Conservation (phyloP, 1,140 invertebrate genomes). For the Chlorops oryzae region DNA sequence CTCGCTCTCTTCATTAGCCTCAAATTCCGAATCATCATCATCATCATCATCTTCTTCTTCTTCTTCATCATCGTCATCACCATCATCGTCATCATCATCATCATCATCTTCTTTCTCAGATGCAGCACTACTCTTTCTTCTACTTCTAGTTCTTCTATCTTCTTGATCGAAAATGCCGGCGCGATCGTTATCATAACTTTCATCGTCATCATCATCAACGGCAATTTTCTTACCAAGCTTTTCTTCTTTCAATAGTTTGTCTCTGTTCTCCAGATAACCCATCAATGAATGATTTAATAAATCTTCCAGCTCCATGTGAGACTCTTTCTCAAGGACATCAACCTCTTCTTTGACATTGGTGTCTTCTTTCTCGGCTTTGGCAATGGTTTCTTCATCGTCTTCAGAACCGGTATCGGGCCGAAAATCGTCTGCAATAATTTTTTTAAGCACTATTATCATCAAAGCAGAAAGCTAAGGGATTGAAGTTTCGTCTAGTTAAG, state of each 20-base stretch:
- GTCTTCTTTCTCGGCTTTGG: conserved; percentile 78
- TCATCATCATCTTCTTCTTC: conserved; percentile 33
- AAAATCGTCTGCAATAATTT: conserved; percentile 63
- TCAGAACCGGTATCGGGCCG: conserved; percentile 66
- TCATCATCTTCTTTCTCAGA: too few relatives aligned
- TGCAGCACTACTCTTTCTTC: too few relatives aligned
- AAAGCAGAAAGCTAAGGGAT: neutral
- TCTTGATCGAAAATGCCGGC: too few relatives aligned
- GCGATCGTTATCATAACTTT: conserved; percentile 50
- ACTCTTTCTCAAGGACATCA: conserved; percentile 81
- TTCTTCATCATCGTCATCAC: conserved; percentile 28
- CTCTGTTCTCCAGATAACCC: conserved; percentile 68
- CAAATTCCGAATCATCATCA: conserved; percentile 59
- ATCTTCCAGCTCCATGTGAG: conserved; percentile 86
- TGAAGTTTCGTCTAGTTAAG: neutral
- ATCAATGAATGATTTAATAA: conserved; percentile 66
- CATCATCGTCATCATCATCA: conserved; percentile 18
- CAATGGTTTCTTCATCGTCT: conserved; percentile 92
- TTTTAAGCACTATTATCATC: conserved; percentile 7
- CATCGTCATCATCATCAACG: conserved; percentile 34
- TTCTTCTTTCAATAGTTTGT: conserved; percentile 51
- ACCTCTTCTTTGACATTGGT: conserved; percentile 72
- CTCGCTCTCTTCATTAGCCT: conserved; percentile 60
- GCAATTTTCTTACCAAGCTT: conserved; percentile 18
- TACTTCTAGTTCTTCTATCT: too few relatives aligned